Evolutionary conservation across 2,888 invertebrate genomes (phyloP).

Genomic region (Ditylenchus weischeri): DNA sequence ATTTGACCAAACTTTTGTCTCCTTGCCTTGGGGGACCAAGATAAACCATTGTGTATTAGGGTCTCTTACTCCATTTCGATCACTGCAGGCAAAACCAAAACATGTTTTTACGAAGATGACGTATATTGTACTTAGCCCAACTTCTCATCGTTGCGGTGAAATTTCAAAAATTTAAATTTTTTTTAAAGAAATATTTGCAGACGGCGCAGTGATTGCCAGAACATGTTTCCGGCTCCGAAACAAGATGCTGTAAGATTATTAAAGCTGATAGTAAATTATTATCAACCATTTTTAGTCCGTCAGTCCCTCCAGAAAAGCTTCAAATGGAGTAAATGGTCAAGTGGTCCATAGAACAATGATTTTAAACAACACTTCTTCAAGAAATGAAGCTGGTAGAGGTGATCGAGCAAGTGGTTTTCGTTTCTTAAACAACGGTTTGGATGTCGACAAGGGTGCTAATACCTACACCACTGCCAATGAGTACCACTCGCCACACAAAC

Average conservation of each 20-base stretch:
- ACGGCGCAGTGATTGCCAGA: too few relatives aligned
- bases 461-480: background rate
- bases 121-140: too few relatives aligned
- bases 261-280: background rate
- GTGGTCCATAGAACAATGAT: conserved; percentile 15
- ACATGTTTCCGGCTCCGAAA: conserved; percentile 7
- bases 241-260: conserved; percentile 12
- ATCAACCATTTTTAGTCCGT: conserved; percentile 5
- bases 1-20: too few relatives aligned
- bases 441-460: background rate
- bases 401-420: background rate
- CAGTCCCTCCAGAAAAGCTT: conserved; percentile 9
- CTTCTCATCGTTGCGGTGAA: too few relatives aligned
- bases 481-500: background rate
- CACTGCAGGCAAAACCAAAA: too few relatives aligned
- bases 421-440: background rate
- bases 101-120: too few relatives aligned
- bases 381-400: background rate
- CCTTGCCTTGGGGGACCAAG: too few relatives aligned
- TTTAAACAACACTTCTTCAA: conserved; percentile 5
- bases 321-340: background rate
- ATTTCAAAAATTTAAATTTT: too few relatives aligned
- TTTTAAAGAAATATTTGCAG: too few relatives aligned
- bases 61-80: too few relatives aligned
- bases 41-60: too few relatives aligned